phyloP scores from a whole-genome alignment of 2,797 vertebrate species.

The Ctenopoma kingsleyae region DNA sequence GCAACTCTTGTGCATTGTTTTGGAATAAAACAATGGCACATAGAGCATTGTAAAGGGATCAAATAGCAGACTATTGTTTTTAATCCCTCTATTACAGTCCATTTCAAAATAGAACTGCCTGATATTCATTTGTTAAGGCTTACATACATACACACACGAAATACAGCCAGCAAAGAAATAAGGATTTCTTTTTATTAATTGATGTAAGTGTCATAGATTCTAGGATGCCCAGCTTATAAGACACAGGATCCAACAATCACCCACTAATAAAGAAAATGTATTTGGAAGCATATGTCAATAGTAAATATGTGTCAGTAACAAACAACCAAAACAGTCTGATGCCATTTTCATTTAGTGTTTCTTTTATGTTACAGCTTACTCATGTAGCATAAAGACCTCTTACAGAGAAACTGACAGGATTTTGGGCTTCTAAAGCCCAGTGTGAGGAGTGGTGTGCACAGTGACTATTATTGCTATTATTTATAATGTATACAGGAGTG shows the following conservation, averaged over 20 bases:
- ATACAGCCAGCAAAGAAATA: no score
- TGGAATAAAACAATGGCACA: background rate
- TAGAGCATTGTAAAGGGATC: conserved; percentile 4
- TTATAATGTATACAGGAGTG: conserved; percentile 10
- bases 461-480: conserved; percentile 11
- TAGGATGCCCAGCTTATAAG: no score
- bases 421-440: conserved; percentile 15
- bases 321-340: background rate
- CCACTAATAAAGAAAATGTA: background rate
- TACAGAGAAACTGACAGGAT: conserved; percentile 38
- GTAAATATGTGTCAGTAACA: background rate
- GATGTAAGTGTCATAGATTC: no score
- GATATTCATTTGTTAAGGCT: background rate
- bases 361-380: no score
- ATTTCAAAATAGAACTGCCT: background rate
- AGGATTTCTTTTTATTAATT: no score
- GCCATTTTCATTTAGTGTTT: conserved; percentile 16
- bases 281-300: background rate
- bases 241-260: no score
- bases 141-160: no score
- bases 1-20: conserved; percentile 10
- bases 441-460: background rate
- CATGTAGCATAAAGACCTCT: no score
- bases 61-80: background rate
- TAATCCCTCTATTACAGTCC: background rate